Evolutionary conservation across 2,113 vertebrate species (phyloP).

Genomic region (Reinhardtius hippoglossoides): DNA sequence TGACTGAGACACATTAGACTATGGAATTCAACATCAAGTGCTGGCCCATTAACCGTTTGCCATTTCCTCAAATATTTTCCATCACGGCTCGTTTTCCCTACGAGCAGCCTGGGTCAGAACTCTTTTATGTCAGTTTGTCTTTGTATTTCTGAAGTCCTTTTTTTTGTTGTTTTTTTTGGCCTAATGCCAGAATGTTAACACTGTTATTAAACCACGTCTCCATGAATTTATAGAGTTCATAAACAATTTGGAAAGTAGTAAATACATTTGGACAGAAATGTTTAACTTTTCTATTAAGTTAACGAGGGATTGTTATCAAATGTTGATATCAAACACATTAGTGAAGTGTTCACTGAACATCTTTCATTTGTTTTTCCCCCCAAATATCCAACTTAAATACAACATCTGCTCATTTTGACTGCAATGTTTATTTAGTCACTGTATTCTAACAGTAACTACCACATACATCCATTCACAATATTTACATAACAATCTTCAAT

Average conservation of each 20-base stretch:
- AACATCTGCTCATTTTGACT: neutral
- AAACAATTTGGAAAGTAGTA: neutral
- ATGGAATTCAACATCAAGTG: constrained; percentile 80
- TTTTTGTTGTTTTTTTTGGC: constrained; percentile 3
- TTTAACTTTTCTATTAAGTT: neutral
- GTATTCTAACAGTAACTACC: too few relatives aligned
- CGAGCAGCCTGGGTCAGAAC: constrained; percentile 1
- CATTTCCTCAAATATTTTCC: constrained; percentile 82
- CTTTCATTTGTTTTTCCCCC: neutral
- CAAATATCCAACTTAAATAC: neutral
- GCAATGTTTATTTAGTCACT: too few relatives aligned
- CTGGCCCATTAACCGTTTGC: constrained; percentile 78
- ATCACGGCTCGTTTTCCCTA: constrained; percentile 59
- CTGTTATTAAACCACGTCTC: neutral
- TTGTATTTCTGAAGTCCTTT: neutral
- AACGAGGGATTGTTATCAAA: neutral
- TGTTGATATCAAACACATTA: neutral
- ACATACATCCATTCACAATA: too few relatives aligned
- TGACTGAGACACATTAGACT: constrained; percentile 80
- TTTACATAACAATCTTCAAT: too few relatives aligned
- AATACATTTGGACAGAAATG: too few relatives aligned
- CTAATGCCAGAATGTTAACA: constrained; percentile 5
- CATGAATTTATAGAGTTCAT: neutral
- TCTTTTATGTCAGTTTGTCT: neutral
- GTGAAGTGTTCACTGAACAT: neutral